Base-by-base conservation (phyloP, 2,113 vertebrate genomes). In the Elaphurus davidianus region DNA sequence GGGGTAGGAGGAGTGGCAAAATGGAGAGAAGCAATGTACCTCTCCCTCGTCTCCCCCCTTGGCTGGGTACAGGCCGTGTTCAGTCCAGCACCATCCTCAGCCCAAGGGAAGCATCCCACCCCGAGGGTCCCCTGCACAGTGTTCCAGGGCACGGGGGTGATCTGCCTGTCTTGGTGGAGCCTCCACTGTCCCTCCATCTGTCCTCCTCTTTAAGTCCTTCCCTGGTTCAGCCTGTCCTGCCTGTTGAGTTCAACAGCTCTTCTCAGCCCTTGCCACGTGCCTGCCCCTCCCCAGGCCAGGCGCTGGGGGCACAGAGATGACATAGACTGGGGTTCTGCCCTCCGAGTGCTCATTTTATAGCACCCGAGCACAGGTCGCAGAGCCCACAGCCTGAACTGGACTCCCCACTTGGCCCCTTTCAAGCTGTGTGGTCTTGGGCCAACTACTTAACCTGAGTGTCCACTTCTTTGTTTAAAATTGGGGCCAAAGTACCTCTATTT, bases 361-460 rank as follows among this genome's bases (percentile, higher is more conserved):
- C 47, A 78, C 50, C 36, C 28, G 43, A 91, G 76, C 76, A 67
- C 28, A 79, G n/a, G 52, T 47, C 81, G 25, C 83, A 40, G 13
- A 60, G 60, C 30, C 9, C 23, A 76, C 57, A n/a, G 60, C 79
- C 55, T 43, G 15, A 91, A 45, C 57, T 74, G 50, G 76, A 79
- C 50, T 71, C 71, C 62, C 86, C 13, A 14, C 47, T 60, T 0
- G 0, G 94, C 45, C 45, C 55, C 86, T 95, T 96, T 87, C 67
- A 93, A 95, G 78, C 79, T n/a, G 76, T 55, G 78, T n/a, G 64
- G 76, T 87, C 88, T 88, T 30, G 23, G 52, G 83, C 83, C 93
- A 93, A 27, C 21, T n/a, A 83, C 76, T 98, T 91, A 87, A 90
- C 82, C 86, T 89, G 55, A 97, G 43, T 50, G 11, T 64, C 67